Evolutionary conservation across 2,797 vertebrate genomes (phyloP), one percentile per base, ranked within the genome.

Genomic region (Hybognathus amarus): DNA sequence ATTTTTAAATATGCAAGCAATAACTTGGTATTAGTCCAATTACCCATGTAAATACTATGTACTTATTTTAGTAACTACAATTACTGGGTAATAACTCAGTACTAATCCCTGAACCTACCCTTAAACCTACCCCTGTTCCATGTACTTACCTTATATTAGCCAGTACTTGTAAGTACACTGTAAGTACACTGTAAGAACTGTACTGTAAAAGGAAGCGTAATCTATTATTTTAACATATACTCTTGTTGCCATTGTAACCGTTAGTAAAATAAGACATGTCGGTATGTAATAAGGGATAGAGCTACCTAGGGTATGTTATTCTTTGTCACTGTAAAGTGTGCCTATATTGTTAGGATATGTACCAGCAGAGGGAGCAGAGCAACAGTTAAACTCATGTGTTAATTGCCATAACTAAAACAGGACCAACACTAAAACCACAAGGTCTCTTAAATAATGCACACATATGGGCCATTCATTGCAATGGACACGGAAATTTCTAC

Each of bases 291-390:
- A 47, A 64, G 27, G 10, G 20, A 56, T 69, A n/a, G n/a, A n/a
- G n/a, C n/a, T n/a, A 33, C 5, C 17, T 13, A 45, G 13, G 45
- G 17, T 50, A 50, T 12, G 38, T 6, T 1, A 36, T 80, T 47
- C 18, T 61, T n/a, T 66, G 24, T 24, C 30, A 15, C 42, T 38
- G 30, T 15, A 22, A 70, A 63, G 18, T 30, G 20, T 7, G 12
- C 11, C 27, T 61, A 22, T 70, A 36, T 36, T 45, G 54, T 40
- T 63, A 30, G 68, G 24, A 20, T 73, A 13, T 22, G 52, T n/a
- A n/a, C 85, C 87, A 88, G 87, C 68, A 87, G 87, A 85, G 85
- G 85, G 87, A 88, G 87, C 83, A 85, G 79, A 81, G 79, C n/a
- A 70, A 76, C 77, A 69, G 70, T 56, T 59, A 77, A 24, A 84